Evolutionary conservation across 2,888 invertebrate species (phyloP), one percentile per base, ranked within the genome.

Genomic region (Sesamia inferens): DNA sequence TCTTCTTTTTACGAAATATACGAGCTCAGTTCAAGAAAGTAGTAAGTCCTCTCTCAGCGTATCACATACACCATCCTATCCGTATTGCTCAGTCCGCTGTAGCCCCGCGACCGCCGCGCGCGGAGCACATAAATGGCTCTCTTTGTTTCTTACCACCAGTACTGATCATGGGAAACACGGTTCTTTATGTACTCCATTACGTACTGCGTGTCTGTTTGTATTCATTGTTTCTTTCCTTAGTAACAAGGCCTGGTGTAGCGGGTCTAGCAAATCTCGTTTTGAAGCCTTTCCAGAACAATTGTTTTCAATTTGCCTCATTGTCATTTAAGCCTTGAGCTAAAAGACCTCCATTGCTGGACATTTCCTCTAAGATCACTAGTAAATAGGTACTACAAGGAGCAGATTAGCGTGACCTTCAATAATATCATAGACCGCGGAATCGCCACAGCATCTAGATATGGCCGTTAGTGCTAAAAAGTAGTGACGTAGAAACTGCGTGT

Each of bases 31-130:
- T n/a, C n/a, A n/a, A n/a, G n/a, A n/a, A n/a, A n/a, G n/a, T 11
- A n/a, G n/a, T n/a, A n/a, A n/a, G n/a, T n/a, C n/a, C n/a, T 47
- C n/a, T n/a, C n/a, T n/a, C n/a, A n/a, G n/a, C n/a, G n/a, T n/a
- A n/a, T n/a, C n/a, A n/a, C n/a, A n/a, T 31, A 31, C 31, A 31
- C 31, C 31, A 31, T 31, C 31, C 31, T 3, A 3, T 31, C 31
- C 31, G 85, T 82, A 85, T 86, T 86, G 83, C 87, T 80, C 76
- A 83, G 83, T 82, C 81, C 81, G 76, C 77, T 80, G 88, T 85
- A 85, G 84, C 83, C 79, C 85, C 79, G 82, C 87, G 88, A 80
- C 81, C 86, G 81, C 68, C 78, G 78, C 81, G 79, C 71, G 78
- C 75, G 64, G 75, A 48, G 77, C 87, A 75, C 81, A 78, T 70